A percentile compares a stretch with the other conserved stretches of the same genome.
Evolutionary conservation across 2,113 vertebrate species (phyloP).

Genomic region (Laticauda colubrina): DNA sequence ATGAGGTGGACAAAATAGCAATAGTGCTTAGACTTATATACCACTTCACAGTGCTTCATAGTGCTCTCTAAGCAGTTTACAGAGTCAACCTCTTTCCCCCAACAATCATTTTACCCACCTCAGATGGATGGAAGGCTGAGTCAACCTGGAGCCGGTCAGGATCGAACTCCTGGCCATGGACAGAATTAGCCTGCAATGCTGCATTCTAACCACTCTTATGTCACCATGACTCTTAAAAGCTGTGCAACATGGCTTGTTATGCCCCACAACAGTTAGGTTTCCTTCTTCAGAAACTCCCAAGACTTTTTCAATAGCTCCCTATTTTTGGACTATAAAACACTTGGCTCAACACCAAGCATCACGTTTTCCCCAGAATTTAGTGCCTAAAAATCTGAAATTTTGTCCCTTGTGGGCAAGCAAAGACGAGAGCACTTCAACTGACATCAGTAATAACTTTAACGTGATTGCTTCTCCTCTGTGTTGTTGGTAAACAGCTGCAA

Average conservation of each 20-base stretch:
- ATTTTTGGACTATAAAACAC: background rate
- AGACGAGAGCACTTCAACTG: slow-evolving; percentile 64
- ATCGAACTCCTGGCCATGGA: background rate
- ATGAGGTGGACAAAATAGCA: background rate
- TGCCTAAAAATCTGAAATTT: slow-evolving; percentile 39
- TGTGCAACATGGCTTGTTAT: background rate
- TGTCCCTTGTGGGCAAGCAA: slow-evolving; percentile 49
- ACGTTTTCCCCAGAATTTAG: background rate
- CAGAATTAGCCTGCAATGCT: background rate
- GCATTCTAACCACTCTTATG: background rate
- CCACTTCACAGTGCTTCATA: background rate
- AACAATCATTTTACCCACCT: background rate
- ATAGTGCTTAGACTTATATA: background rate
- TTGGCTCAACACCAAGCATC: background rate
- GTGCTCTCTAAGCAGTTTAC: background rate
- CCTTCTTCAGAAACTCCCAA: background rate
- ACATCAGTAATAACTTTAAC: slow-evolving; percentile 52
- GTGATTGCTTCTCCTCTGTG: slow-evolving; percentile 28
- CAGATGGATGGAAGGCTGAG: background rate
- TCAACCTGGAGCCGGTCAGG: background rate
- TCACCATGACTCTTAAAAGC: background rate
- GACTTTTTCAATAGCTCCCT: background rate
- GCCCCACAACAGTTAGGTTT: background rate
- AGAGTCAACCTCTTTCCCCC: background rate
- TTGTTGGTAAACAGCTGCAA: slow-evolving; percentile 58